These are phyloP conservation scores for Strix uralensis DNA, from an alignment of 2,113 vertebrate genomes.

Conservation along the genomic window DNA sequence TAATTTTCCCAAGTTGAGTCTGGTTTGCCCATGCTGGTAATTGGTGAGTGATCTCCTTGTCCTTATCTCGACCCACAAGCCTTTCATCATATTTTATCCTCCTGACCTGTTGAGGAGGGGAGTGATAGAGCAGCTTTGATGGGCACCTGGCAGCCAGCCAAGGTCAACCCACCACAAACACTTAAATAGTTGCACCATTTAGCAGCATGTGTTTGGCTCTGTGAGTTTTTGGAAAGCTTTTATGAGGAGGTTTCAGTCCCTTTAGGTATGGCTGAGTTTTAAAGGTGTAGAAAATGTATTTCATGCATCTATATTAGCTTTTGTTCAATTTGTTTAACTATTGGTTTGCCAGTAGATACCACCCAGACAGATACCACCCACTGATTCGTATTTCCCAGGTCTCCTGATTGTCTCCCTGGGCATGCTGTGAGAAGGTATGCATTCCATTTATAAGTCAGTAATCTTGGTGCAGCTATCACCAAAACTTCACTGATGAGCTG, in stretches of 20 bases:
- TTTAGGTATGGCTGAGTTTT: not conserved
- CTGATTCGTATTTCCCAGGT: not conserved
- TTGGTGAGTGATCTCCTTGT: not conserved
- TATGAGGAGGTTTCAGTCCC: not conserved
- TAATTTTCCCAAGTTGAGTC: accelerated
- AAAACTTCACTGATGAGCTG: not conserved
- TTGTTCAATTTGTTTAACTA: not conserved
- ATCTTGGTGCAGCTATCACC: too few relatives aligned
- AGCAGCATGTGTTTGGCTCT: not conserved
- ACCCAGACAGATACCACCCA: not conserved
- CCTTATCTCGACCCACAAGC: accelerated
- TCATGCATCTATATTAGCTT: not conserved
- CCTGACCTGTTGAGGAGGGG: not conserved
- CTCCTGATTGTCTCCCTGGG: not conserved
- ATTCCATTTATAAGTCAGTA: accelerated
- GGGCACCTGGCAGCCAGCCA: not conserved
- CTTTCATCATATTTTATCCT: not conserved
- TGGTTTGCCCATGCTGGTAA: accelerated
- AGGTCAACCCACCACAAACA: not conserved
- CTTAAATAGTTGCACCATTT: not conserved
- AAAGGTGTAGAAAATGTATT: not conserved
- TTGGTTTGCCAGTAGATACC: not conserved
- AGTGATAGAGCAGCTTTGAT: not conserved
- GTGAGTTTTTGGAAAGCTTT: not conserved
- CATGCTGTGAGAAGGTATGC: accelerated